These are phyloP conservation scores for Centropristis striata DNA, from an alignment of 2,113 vertebrate genomes.

Conservation along the genomic window DNA sequence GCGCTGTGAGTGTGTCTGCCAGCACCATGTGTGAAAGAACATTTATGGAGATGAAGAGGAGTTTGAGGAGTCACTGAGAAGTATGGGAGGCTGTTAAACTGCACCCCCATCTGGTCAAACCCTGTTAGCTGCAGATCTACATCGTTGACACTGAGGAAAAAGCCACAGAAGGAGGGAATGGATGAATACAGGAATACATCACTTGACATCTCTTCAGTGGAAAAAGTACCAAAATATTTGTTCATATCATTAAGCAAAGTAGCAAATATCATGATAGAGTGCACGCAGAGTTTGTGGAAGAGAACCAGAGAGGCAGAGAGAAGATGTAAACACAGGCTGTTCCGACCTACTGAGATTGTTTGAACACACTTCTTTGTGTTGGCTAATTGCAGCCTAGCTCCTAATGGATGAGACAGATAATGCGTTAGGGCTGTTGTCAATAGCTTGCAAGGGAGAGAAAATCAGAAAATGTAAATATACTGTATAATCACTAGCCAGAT, in stretches of 20 bases:
- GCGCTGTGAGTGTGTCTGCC: constrained; percentile 53
- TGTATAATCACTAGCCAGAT: constrained; percentile 46
- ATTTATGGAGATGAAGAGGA: constrained; percentile 72
- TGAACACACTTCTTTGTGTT: constrained; percentile 40
- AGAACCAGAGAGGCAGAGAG: constrained; percentile 23
- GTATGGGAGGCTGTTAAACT: constrained; percentile 83
- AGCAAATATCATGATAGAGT: background rate
- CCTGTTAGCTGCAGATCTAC: constrained; percentile 73
- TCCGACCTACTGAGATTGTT: constrained; percentile 30
- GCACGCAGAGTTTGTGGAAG: constrained; percentile 14
- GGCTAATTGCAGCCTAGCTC: constrained; percentile 45
- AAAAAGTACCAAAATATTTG: constrained; percentile 30
- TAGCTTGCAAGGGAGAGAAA: constrained; percentile 27
- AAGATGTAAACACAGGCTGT: constrained; percentile 57
- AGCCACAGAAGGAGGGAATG: background rate
- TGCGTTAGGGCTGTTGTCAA: constrained; percentile 30
- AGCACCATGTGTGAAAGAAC: constrained; percentile 55
- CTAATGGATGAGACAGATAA: constrained; percentile 50
- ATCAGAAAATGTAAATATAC: constrained; percentile 53
- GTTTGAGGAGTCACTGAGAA: constrained; percentile 74
- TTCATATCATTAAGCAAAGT: constrained; percentile 20
- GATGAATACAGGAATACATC: background rate
- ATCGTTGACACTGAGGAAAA: constrained; percentile 61
- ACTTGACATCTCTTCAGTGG: background rate
- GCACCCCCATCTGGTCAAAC: constrained; percentile 79